A percentile compares a stretch with the other conserved stretches of the same genome.
phyloP scores from a whole-genome alignment of 2,888 invertebrate species.

The Barypeithes pellucidus region DNA sequence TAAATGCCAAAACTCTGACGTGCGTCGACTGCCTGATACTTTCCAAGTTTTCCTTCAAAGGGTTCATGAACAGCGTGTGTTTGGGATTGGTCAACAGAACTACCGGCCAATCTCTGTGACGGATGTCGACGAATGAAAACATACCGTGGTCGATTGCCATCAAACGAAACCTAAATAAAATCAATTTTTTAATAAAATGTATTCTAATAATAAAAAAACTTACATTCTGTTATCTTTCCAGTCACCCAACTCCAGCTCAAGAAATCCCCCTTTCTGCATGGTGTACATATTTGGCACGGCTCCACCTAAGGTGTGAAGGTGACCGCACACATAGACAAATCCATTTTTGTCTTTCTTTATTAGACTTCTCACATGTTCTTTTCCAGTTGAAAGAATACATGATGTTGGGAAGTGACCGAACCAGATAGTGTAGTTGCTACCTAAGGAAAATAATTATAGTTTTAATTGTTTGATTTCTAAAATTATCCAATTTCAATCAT shows the following conservation, averaged over 20 bases:
- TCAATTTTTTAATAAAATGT: neutral
- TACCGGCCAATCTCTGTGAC: slow-evolving; percentile 86
- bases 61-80: slow-evolving; percentile 82
- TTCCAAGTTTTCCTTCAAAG: slow-evolving; percentile 81
- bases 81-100: slow-evolving; percentile 93
- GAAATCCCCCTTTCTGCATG: slow-evolving; percentile 84
- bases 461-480: slow-evolving; percentile 8
- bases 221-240: slow-evolving; percentile 93
- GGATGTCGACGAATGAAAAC: slow-evolving; percentile 87
- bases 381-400: slow-evolving; percentile 79
- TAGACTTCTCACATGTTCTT: slow-evolving; percentile 73
- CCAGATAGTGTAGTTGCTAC: slow-evolving; percentile 79
- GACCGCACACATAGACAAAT: slow-evolving; percentile 90
- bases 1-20: slow-evolving; percentile 85
- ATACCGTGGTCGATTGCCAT: slow-evolving; percentile 92
- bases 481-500: too few species aligned
- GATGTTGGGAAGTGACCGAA: slow-evolving; percentile 96
- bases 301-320: slow-evolving; percentile 89
- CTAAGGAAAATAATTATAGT: slow-evolving; percentile 27
- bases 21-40: slow-evolving; percentile 82
- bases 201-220: slow-evolving; percentile 58
- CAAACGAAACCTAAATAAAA: slow-evolving; percentile 79
- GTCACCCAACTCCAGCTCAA: slow-evolving; percentile 92
- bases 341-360: slow-evolving; percentile 77
- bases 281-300: slow-evolving; percentile 89